Percentiles rank a stretch among this genome's conserved stretches.
These are phyloP conservation scores for Darevskia nairensis DNA, from an alignment of 2,797 vertebrate genomes.

Conservation along the genomic window DNA sequence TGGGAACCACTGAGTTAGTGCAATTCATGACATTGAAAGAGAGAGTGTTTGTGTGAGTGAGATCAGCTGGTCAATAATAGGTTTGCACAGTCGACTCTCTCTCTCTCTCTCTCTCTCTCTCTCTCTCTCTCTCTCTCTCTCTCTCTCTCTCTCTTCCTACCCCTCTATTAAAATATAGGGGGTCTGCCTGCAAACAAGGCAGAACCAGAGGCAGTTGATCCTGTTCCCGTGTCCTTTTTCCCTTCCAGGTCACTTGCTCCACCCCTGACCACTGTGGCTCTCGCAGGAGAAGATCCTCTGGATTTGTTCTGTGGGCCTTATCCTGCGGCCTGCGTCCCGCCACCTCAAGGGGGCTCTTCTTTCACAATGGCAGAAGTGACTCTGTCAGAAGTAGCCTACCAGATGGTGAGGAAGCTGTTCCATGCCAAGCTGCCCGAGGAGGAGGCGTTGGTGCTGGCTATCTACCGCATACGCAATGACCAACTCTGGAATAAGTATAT, in stretches of 20 bases:
- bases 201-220: background rate
- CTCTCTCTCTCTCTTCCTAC: too few species aligned
- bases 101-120: too few species aligned
- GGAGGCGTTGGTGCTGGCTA: background rate
- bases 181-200: background rate
- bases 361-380: conserved; percentile 13
- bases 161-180: background rate
- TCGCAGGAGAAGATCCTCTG: background rate
- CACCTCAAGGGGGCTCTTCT: background rate
- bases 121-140: too few species aligned
- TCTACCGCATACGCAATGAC: conserved; percentile 29
- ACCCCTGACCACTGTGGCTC: too few species aligned
- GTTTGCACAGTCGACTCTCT: too few species aligned
- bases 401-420: background rate
- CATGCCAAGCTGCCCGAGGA: background rate
- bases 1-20: too few species aligned
- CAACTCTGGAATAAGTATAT: conserved; percentile 12
- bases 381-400: background rate
- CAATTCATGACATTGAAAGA: too few species aligned
- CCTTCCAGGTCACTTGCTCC: background rate
- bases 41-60: too few species aligned
- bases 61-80: too few species aligned
- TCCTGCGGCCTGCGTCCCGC: conserved; percentile 19
- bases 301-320: background rate
- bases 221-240: background rate